phyloP scores from a whole-genome alignment of 2,113 vertebrate genomes.

The Scalopus aquaticus region DNA sequence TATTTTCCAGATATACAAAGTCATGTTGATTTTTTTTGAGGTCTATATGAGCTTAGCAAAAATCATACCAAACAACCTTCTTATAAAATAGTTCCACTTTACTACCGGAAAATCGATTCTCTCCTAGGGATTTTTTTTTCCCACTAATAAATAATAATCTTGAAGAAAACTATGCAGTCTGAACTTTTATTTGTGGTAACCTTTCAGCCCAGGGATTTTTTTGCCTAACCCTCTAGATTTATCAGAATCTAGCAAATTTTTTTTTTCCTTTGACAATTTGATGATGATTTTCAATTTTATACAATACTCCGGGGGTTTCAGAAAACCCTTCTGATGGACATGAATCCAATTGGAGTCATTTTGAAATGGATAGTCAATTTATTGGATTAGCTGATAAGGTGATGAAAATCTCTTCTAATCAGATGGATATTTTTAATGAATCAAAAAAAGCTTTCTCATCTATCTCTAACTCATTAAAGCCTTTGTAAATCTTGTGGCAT shows the following conservation, averaged over 20 bases:
- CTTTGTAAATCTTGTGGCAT: slow-evolving; percentile 72
- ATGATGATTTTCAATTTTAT: slow-evolving; percentile 72
- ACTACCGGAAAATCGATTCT: slow-evolving; percentile 39
- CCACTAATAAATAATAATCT: slow-evolving; percentile 60
- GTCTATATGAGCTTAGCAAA: slow-evolving; percentile 53
- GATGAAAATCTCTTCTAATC: slow-evolving; percentile 82
- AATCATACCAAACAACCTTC: slow-evolving; percentile 12
- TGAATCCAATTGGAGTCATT: slow-evolving; percentile 76
- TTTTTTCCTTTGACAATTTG: slow-evolving; percentile 68
- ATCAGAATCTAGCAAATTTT: slow-evolving; percentile 47
- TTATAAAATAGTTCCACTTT: slow-evolving; percentile 40
- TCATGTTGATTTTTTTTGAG: not conserved
- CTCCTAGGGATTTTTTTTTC: slow-evolving; percentile 67
- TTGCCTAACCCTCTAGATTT: slow-evolving; percentile 52
- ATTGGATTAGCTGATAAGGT: slow-evolving; percentile 80
- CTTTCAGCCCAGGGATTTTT: slow-evolving; percentile 42
- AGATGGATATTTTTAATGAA: slow-evolving; percentile 73
- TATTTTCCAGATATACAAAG: slow-evolving; percentile 75
- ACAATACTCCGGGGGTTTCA: slow-evolving; percentile 66
- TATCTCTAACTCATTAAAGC: slow-evolving; percentile 75
- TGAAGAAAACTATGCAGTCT: not conserved
- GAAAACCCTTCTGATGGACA: slow-evolving; percentile 70
- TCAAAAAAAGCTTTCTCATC: slow-evolving; percentile 70
- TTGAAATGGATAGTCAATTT: slow-evolving; percentile 80
- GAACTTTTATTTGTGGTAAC: slow-evolving; percentile 58